These are phyloP conservation scores for Ariopsis seemanni DNA, from an alignment of 2,113 vertebrate species.

Conservation along the genomic window DNA sequence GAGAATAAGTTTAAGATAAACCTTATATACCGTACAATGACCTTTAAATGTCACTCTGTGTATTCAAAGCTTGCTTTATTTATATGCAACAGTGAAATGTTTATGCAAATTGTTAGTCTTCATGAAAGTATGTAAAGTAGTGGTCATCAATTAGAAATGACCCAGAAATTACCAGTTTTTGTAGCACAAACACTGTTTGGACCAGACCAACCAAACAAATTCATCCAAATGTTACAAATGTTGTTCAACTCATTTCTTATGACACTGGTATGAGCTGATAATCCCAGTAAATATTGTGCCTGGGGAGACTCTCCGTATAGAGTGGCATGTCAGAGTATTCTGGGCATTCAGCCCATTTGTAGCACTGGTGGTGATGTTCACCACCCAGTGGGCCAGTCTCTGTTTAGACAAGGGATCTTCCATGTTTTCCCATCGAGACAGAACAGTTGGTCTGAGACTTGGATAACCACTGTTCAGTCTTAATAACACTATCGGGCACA, in stretches of 20 bases:
- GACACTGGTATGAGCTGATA: neutral
- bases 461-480: neutral
- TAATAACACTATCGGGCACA: neutral
- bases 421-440: neutral
- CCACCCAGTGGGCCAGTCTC: neutral
- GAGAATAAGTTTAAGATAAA: neutral
- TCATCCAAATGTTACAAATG: neutral
- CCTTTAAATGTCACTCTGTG: neutral
- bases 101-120: neutral
- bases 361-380: neutral
- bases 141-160: neutral
- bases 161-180: neutral
- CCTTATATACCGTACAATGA: neutral
- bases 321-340: neutral
- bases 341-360: neutral
- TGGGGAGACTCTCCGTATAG: neutral
- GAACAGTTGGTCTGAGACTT: neutral
- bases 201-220: neutral
- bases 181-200: neutral
- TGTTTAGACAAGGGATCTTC: neutral
- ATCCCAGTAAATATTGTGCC: neutral
- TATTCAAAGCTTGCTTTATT: neutral
- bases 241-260: neutral
- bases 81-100: neutral
- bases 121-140: neutral